Evolutionary conservation across 2,113 vertebrate species (phyloP), one percentile per base, ranked within the genome.

Genomic region (Phalacrocorax aristotelis): DNA sequence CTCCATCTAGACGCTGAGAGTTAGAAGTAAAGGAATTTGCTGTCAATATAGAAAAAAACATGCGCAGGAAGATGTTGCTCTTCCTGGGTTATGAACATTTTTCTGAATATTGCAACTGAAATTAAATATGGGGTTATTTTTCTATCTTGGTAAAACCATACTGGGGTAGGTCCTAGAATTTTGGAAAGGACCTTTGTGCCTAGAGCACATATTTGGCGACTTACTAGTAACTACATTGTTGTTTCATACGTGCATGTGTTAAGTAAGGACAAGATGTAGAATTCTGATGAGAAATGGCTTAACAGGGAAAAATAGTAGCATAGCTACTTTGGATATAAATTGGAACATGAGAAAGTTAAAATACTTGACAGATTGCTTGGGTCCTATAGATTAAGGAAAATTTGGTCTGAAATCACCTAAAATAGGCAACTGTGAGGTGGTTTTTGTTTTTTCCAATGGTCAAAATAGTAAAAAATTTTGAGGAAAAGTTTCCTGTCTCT

Each of bases 381-480:
- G 38, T 64, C 48, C 20, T 52, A 9, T 29, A 44, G 58, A 32
- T 32, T 26, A 54, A 65, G 26, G 26, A 76, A 85, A 69, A 69
- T 18, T 52, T 85, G 4, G 2, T 85, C n/a, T 83, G 76, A 72
- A 95, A 76, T 94, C 1, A 8, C 49, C 19, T 84, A 21, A 32
- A 65, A 49, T 5, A 40, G 11, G 14, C 34, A 77, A 3, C 9
- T 81, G 0, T n/a, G 16, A 75, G 27, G 26, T 46, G n/a, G 0
- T 4, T 52, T 77, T 60, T 9, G 0, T 9, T 69, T 80, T 91
- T 89, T 15, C 11, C 51, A 75, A 1, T 2, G 2, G 17, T 58
- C 48, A 65, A 75, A 88, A 83, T 7, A 42, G 21, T 52, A 14
- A 70, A 77, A 72, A 21, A 66, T 81, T 89, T 70, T 57, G 51